Percentiles rank a stretch among this genome's conserved stretches.
Evolutionary conservation across 2,888 invertebrate genomes (phyloP).

Genomic region (Latrodectus elegans): DNA sequence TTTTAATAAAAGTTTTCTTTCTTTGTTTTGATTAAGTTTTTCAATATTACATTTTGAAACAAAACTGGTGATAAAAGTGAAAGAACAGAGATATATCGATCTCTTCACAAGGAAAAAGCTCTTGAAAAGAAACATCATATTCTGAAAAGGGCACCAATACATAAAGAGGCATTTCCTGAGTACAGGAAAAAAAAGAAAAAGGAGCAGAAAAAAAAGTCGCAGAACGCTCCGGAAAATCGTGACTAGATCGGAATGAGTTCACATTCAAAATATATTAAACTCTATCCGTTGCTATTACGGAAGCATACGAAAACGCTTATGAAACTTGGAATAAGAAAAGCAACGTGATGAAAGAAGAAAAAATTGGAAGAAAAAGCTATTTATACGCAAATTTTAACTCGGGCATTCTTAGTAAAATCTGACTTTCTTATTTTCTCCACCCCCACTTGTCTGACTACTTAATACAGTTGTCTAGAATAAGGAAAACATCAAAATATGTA

Average conservation of each 20-base stretch:
- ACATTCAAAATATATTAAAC: slow-evolving; percentile 1
- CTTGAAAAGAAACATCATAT: neutral
- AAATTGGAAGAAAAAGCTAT: neutral
- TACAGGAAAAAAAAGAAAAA: neutral
- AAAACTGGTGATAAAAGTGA: too few relatives aligned
- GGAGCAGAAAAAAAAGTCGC: neutral
- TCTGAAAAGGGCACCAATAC: neutral
- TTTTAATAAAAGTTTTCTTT: too few relatives aligned
- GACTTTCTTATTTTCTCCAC: neutral
- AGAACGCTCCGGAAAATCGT: neutral
- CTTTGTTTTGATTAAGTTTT: too few relatives aligned
- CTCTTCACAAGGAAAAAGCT: too few relatives aligned
- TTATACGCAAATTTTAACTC: slow-evolving; percentile 3
- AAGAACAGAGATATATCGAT: too few relatives aligned
- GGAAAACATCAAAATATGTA: neutral
- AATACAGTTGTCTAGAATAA: neutral
- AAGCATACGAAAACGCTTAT: neutral
- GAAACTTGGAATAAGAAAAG: neutral
- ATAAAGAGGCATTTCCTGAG: neutral
- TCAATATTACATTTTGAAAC: too few relatives aligned
- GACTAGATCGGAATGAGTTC: neutral
- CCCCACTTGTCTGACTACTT: neutral
- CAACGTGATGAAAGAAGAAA: neutral
- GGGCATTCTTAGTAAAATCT: neutral
- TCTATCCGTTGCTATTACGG: slow-evolving; percentile 5